phyloP scores from a whole-genome alignment of 37 sponge, comb jelly and placozoan species.

The Mnemiopsis leidyi region DNA sequence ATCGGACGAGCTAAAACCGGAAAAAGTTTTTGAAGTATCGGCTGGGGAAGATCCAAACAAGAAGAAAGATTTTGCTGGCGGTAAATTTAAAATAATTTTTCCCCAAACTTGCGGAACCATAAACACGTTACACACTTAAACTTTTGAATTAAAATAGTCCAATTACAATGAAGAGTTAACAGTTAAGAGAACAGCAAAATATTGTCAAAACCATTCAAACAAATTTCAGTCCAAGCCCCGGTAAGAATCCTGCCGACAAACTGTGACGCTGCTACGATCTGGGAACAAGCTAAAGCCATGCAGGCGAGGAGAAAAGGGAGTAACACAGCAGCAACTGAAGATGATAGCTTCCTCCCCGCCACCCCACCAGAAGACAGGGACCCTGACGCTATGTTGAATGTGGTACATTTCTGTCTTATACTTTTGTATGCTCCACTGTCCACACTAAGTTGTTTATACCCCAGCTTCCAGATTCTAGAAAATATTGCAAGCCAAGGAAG shows the following conservation, averaged over 20 bases:
- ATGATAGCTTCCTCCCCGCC: slow-evolving; percentile 21
- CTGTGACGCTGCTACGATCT: slow-evolving; percentile 50
- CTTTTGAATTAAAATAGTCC: too few relatives aligned
- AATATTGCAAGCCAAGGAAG: too few relatives aligned
- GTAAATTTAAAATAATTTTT: too few relatives aligned
- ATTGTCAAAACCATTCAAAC: too few relatives aligned
- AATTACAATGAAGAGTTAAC: too few relatives aligned
- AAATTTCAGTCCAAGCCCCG: background rate
- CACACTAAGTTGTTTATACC: too few relatives aligned
- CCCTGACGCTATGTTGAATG: background rate
- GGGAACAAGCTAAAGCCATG: slow-evolving; percentile 58
- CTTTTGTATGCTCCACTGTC: too few relatives aligned
- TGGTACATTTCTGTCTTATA: too few relatives aligned
- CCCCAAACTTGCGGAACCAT: too few relatives aligned
- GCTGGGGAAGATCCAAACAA: slow-evolving; percentile 39
- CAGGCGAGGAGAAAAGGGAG: slow-evolving; percentile 9
- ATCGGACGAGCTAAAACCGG: slow-evolving; percentile 9
- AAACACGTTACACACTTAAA: too few relatives aligned
- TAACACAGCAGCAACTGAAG: background rate
- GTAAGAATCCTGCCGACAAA: slow-evolving; percentile 39
- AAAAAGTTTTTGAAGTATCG: slow-evolving; percentile 43
- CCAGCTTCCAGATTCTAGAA: too few relatives aligned
- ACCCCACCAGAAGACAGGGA: background rate
- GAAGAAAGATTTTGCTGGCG: background rate
- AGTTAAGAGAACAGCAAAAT: too few relatives aligned